Evolutionary conservation across 2,113 vertebrate species (phyloP).

Genomic region (Forbesichthys agassizii): DNA sequence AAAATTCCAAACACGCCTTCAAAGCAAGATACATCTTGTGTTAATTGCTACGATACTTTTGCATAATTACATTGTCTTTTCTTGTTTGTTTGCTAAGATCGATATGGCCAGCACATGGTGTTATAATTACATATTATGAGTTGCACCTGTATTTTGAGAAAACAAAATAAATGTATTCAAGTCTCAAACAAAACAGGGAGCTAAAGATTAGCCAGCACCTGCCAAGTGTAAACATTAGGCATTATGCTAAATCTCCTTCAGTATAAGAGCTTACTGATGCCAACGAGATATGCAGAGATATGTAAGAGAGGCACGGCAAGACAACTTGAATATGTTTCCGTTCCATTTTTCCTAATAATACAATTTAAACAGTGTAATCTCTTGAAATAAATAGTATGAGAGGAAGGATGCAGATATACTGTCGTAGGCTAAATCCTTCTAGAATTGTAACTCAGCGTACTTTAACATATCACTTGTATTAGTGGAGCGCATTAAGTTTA

Average conservation of each 20-base stretch:
- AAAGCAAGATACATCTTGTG: background rate
- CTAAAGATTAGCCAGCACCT: conserved; percentile 51
- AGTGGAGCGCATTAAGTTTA: no score
- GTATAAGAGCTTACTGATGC: conserved; percentile 53
- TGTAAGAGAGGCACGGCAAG: conserved; percentile 47
- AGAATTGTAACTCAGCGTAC: no score
- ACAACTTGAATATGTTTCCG: conserved; percentile 34
- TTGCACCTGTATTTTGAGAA: conserved; percentile 2
- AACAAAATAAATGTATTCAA: conserved; percentile 41
- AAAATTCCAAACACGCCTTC: background rate
- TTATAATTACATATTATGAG: background rate
- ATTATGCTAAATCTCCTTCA: conserved; percentile 58
- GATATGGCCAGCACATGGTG: background rate
- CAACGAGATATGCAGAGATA: conserved; percentile 46
- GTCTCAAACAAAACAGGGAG: conserved; percentile 14
- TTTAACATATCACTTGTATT: no score
- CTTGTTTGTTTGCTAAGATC: background rate
- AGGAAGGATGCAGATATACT: background rate
- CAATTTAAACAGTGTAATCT: background rate
- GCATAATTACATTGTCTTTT: background rate
- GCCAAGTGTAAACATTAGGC: conserved; percentile 36
- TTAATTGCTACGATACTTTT: background rate
- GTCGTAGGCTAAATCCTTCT: no score
- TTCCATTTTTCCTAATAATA: conserved; percentile 24
- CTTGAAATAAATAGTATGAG: conserved; percentile 29